Evolutionary conservation across 2,888 invertebrate genomes (phyloP).

Genomic region (Cephus rjabovi): DNA sequence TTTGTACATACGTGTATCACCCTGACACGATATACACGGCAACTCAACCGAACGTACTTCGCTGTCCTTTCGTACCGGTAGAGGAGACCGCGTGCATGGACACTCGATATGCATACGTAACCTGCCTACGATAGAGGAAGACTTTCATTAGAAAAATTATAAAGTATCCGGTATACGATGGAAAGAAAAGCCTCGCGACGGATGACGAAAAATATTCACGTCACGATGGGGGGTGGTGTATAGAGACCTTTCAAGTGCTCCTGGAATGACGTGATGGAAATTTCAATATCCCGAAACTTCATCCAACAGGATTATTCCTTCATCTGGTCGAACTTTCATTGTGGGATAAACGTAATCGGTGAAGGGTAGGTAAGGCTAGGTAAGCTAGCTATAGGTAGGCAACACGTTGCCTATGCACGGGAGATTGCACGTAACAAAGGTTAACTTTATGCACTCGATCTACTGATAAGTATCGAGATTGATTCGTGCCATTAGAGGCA

Average conservation of each 20-base stretch:
- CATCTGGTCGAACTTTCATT: neutral
- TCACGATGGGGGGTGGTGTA: neutral
- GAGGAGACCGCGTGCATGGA: too few species aligned
- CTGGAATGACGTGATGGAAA: neutral
- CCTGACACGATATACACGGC: slow-evolving; percentile 12
- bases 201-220: too few species aligned
- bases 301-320: neutral
- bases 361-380: neutral
- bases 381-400: neutral
- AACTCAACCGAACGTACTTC: neutral
- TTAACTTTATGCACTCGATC: slow-evolving; percentile 2
- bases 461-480: neutral
- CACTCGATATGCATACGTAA: neutral
- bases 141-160: neutral
- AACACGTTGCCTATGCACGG: neutral
- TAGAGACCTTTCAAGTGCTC: neutral
- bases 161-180: neutral
- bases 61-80: too few species aligned
- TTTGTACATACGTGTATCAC: slow-evolving; percentile 22
- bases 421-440: neutral
- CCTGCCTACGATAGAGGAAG: neutral
- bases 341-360: neutral
- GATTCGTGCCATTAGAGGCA: neutral
- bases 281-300: neutral
- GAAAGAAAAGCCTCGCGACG: neutral